Evolutionary conservation across 2,797 vertebrate species (phyloP), one percentile per base, ranked within the genome.

Genomic region (Helicolenus hilgendorfi): DNA sequence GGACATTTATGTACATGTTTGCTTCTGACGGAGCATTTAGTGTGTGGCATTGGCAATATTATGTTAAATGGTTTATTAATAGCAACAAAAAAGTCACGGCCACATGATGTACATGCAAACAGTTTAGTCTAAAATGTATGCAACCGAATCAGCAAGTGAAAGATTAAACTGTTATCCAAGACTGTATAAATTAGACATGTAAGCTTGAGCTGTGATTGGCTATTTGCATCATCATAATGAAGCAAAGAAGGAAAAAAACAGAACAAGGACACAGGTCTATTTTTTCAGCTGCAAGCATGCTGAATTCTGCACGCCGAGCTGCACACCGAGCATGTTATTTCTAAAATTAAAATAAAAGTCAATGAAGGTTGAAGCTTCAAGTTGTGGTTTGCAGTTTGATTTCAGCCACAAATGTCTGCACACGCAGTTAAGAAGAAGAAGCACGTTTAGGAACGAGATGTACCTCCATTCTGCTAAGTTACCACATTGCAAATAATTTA

Each of bases 281-380:
- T 81, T 82, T 75, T 5, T 5, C 22, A 8, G 24, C 36, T 4
- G 18, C 2, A 33, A 73, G 74, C 7, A 24, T 3, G 18, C 22
- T 53, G 72, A 77, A 70, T 24, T 53, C 11, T 65, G 62, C 73
- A 71, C 0, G 6, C 20, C 7, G 24, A 76, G 56, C 70, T 70
- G 58, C 49, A 72, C 11, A 3, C 2, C 14, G 33, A 76, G 56
- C 53, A 77, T 64, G 45, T 31, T 36, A 62, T 73, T 84, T 65
- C 7, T 53, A 27, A 53, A 72, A 79, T 68, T 18, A 68, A 79
- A 79, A 24, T 62, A 20, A 62, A 73, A 89, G 64, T 68, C 64
- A 84, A 45, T 60, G 31, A 60, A 20, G 70, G 15, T n/a, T 73
- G 26, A 80, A 38, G 45, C 59, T 59, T 73, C 2, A 53, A 56